Conservation (phyloP, 2,797 vertebrate species). For the Pseudotriccus pelzelni region DNA sequence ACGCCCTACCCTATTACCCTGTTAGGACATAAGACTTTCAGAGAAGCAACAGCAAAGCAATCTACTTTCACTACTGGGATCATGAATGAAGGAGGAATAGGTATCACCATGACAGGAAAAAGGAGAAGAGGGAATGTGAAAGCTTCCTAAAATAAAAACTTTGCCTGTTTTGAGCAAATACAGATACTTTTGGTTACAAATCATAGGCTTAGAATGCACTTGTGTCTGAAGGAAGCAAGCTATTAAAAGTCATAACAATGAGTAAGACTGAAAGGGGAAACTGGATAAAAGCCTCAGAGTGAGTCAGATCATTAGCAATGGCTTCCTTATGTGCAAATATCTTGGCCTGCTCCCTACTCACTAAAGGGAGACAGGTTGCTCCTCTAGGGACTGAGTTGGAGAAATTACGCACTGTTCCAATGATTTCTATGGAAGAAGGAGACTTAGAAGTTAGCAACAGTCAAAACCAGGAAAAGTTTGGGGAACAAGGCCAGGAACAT, state of each 20-base stretch:
- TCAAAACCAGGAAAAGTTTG: neutral
- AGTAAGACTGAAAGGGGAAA: neutral
- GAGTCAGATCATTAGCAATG: neutral
- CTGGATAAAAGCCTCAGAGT: neutral
- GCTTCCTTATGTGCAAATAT: fast-evolving
- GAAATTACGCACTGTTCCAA: neutral
- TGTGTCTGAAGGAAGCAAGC: neutral
- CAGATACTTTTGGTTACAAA: neutral
- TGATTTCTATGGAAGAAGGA: neutral
- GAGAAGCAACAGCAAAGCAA: neutral
- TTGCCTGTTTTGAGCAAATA: neutral
- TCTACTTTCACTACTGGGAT: neutral
- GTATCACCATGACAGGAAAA: neutral
- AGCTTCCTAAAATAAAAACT: neutral
- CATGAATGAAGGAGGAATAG: neutral
- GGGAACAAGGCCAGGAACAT: neutral
- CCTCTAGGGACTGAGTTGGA: neutral
- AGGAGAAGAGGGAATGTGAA: neutral
- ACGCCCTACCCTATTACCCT: neutral
- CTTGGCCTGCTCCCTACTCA: neutral
- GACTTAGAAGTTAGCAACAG: neutral
- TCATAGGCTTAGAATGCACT: neutral
- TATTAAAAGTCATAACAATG: neutral
- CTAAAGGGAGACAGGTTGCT: neutral
- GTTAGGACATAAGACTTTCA: neutral